A percentile compares a stretch with the other conserved stretches of the same genome.
phyloP scores from a whole-genome alignment of 1,140 invertebrate genomes.

The Tetraneura akinire region DNA sequence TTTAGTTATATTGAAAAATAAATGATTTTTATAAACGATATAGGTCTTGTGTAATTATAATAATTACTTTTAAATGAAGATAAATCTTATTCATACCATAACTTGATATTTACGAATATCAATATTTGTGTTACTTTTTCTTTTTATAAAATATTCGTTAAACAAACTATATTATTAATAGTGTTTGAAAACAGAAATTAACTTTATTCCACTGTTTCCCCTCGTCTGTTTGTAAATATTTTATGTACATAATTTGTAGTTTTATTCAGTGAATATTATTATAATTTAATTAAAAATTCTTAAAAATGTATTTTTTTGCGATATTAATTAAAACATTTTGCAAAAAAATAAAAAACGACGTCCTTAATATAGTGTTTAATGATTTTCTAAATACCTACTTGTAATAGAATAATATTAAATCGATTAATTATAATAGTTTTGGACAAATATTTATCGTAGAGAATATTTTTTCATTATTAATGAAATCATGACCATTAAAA shows the following conservation, averaged over 20 bases:
- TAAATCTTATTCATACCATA: not conserved
- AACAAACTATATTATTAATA: conserved; percentile 10
- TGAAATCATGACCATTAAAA: too few species aligned
- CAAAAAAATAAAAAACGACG: conserved; percentile 56
- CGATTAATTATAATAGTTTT: too few species aligned
- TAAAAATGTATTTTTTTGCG: conserved; percentile 20
- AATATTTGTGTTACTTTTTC: not conserved
- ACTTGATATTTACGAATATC: not conserved
- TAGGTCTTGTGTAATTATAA: too few species aligned
- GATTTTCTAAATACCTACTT: too few species aligned
- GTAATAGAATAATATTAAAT: too few species aligned
- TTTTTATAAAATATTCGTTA: not conserved
- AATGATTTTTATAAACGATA: too few species aligned
- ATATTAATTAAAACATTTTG: conserved; percentile 23
- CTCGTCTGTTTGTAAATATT: not conserved
- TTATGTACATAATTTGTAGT: conserved; percentile 14
- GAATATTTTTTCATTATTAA: too few species aligned
- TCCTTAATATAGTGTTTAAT: too few species aligned
- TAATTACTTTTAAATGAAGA: not conserved
- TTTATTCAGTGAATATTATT: conserved; percentile 33
- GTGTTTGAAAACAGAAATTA: conserved; percentile 2
- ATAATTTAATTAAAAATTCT: conserved; percentile 36
- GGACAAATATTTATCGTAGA: too few species aligned
- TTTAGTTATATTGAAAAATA: too few species aligned
- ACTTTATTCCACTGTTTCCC: not conserved